Evolutionary conservation across 2,797 vertebrate genomes (phyloP).

Genomic region (Squalus acanthias): DNA sequence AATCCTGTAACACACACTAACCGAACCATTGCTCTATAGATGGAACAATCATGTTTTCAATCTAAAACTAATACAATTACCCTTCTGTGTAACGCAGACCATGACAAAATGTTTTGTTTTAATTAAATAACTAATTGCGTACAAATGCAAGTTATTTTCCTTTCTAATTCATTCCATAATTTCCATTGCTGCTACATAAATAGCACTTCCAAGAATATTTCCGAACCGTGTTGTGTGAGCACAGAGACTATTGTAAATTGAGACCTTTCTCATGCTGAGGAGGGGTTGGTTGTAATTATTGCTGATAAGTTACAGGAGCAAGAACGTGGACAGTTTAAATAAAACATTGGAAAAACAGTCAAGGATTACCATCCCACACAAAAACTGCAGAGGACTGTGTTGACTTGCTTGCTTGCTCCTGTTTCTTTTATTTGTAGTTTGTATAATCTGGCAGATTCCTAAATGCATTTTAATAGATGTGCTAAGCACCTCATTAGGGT

Average conservation of each 20-base stretch:
- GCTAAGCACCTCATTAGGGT: background rate
- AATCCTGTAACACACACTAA: background rate
- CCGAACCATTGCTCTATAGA: background rate
- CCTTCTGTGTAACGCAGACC: background rate
- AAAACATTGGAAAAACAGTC: background rate
- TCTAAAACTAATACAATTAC: constrained; percentile 2
- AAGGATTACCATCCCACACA: background rate
- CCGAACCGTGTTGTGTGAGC: background rate
- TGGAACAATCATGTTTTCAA: background rate
- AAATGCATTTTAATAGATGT: too few relatives aligned
- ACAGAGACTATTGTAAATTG: constrained; percentile 15
- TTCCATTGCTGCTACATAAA: background rate
- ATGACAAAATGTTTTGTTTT: background rate
- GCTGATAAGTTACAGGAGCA: constrained; percentile 18
- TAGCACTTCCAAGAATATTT: background rate
- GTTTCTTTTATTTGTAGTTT: background rate
- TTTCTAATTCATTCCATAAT: constrained; percentile 5
- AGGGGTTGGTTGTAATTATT: background rate
- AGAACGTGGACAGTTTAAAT: background rate
- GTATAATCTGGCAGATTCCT: background rate
- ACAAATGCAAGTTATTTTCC: background rate
- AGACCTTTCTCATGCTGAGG: background rate
- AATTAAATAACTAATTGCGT: background rate
- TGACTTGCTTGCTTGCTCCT: background rate
- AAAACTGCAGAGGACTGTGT: background rate